Evolutionary conservation across 2,888 invertebrate species (phyloP).

Genomic region (Thelaira solivaga): DNA sequence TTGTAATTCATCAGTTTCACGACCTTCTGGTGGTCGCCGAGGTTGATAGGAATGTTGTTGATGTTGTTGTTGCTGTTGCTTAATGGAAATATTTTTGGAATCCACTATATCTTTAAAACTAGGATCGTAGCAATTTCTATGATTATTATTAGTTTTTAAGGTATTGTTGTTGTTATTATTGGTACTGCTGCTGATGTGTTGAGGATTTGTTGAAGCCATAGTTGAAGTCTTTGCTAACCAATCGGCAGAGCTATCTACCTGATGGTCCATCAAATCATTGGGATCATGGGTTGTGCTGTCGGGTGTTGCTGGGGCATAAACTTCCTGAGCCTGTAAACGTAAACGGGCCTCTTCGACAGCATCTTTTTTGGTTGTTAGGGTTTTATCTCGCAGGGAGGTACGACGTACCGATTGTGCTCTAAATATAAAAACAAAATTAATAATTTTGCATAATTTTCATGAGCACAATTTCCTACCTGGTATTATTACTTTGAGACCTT

Average conservation of each 20-base stretch:
- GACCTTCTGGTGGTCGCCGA: slow-evolving; percentile 85
- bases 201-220: slow-evolving; percentile 62
- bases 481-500: slow-evolving; percentile 85
- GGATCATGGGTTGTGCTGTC: slow-evolving; percentile 69
- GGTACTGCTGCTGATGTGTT: slow-evolving; percentile 63
- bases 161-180: slow-evolving; percentile 64
- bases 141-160: slow-evolving; percentile 65
- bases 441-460: neutral
- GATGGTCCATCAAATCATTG: slow-evolving; percentile 60
- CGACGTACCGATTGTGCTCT: slow-evolving; percentile 95
- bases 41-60: slow-evolving; percentile 71
- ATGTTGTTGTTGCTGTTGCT: slow-evolving; percentile 53
- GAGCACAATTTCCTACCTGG: slow-evolving; percentile 68
- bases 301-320: slow-evolving; percentile 69
- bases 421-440: neutral
- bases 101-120: slow-evolving; percentile 65
- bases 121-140: slow-evolving; percentile 65
- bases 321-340: slow-evolving; percentile 82
- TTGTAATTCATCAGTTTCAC: slow-evolving; percentile 83
- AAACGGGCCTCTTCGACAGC: slow-evolving; percentile 93
- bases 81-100: slow-evolving; percentile 67
- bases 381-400: slow-evolving; percentile 95
- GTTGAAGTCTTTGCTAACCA: slow-evolving; percentile 56
- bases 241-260: slow-evolving; percentile 45
- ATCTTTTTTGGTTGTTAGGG: slow-evolving; percentile 94